Evolutionary conservation across 2,797 vertebrate species (phyloP).

Genomic region (Fistularia tabacaria): DNA sequence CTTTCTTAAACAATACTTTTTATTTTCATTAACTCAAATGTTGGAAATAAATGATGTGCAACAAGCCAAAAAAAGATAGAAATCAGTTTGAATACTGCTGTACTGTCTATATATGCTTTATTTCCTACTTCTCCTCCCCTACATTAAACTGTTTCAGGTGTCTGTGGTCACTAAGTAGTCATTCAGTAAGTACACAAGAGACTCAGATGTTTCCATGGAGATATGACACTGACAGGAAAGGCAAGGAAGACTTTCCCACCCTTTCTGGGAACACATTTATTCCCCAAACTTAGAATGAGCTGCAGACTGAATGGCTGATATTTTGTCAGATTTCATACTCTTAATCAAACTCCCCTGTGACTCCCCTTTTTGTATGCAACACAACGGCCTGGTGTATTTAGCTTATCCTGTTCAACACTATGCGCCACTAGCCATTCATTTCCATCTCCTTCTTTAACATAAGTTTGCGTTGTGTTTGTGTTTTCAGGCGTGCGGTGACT

Average conservation of each 20-base stretch:
- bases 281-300: constrained; percentile 19
- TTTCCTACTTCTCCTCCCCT: constrained; percentile 1
- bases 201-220: constrained; percentile 2
- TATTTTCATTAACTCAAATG: no score
- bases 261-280: constrained; percentile 17
- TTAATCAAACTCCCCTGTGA: no score
- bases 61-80: neutral
- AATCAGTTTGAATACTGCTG: neutral
- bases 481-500: no score
- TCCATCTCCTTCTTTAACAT: neutral
- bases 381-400: neutral
- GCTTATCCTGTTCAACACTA: neutral
- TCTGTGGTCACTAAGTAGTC: constrained; percentile 6
- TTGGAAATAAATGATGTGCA: neutral
- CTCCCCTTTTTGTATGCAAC: neutral
- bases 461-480: neutral
- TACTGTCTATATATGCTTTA: neutral
- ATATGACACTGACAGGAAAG: constrained; percentile 20
- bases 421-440: no score
- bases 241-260: constrained; percentile 27
- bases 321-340: no score
- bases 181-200: constrained; percentile 3
- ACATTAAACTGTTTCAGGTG: neutral
- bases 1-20: no score
- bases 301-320: no score